Percentiles rank a stretch among this genome's conserved stretches.
Conservation (phyloP, 2,888 invertebrate genomes). For the Steinernema hermaphroditum region DNA sequence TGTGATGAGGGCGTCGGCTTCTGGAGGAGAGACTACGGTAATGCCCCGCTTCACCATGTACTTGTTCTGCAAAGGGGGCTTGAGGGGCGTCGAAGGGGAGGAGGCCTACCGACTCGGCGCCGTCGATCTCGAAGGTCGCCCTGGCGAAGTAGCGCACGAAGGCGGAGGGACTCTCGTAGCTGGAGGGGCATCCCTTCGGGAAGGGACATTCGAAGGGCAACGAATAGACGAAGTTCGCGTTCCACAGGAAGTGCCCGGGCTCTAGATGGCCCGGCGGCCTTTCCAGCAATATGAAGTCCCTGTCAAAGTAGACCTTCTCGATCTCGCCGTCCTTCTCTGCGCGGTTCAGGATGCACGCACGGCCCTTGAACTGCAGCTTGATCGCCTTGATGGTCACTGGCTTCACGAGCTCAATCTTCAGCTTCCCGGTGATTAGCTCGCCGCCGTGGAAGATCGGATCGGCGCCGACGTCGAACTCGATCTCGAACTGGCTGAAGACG, state of each 20-base stretch:
- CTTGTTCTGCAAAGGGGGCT: constrained; percentile 47
- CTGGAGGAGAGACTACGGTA: constrained; percentile 51
- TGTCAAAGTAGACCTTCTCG: constrained; percentile 60
- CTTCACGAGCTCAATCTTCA: constrained; percentile 44
- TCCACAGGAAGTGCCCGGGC: constrained; percentile 64
- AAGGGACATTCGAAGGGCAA: constrained; percentile 64
- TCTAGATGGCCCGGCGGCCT: constrained; percentile 63
- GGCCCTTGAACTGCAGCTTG: constrained; percentile 51
- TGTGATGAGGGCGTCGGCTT: constrained; percentile 45
- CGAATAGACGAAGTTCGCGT: constrained; percentile 58
- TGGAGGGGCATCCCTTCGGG: constrained; percentile 62
- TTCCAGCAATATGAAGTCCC: constrained; percentile 62
- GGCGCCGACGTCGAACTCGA: constrained; percentile 46
- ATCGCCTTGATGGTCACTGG: constrained; percentile 47
- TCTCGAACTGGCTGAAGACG: constrained; percentile 45
- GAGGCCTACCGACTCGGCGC: constrained; percentile 43
- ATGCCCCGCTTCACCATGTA: constrained; percentile 62
- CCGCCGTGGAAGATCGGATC: constrained; percentile 51
- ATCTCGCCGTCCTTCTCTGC: constrained; percentile 39
- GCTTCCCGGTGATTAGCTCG: constrained; percentile 44
- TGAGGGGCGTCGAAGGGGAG: neutral
- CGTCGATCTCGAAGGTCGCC: constrained; percentile 59
- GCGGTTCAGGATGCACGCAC: constrained; percentile 38
- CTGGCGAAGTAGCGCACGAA: constrained; percentile 64
- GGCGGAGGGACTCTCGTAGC: constrained; percentile 61